Evolutionary conservation across 2,797 vertebrate species (phyloP).

Genomic region (Xiphophorus birchmanni): DNA sequence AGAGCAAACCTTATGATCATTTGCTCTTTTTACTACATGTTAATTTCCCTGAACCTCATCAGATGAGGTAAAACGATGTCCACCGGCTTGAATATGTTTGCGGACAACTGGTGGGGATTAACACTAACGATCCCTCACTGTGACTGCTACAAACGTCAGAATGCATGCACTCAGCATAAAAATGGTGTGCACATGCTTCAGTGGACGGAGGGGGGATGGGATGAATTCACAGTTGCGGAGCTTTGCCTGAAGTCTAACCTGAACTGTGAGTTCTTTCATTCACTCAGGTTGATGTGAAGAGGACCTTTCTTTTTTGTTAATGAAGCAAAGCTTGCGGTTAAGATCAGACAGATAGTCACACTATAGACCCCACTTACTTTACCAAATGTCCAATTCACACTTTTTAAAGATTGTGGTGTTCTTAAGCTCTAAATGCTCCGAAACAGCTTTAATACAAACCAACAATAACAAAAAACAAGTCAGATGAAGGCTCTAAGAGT

Average conservation of each 20-base stretch:
- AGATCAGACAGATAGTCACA: not conserved
- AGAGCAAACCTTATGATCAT: not conserved
- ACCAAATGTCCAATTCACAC: not conserved
- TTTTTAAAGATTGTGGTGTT: not conserved
- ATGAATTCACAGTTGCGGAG: constrained; percentile 26
- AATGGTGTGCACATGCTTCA: constrained; percentile 42
- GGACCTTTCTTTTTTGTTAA: not conserved
- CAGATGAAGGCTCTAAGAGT: not conserved
- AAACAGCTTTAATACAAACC: not conserved
- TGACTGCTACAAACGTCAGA: constrained; percentile 56
- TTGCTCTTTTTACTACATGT: constrained; percentile 11
- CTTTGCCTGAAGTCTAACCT: constrained; percentile 30
- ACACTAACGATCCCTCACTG: constrained; percentile 25
- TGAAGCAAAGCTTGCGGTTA: not conserved
- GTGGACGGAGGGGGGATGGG: constrained; percentile 36
- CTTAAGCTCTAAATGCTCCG: not conserved
- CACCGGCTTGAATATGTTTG: constrained; percentile 21
- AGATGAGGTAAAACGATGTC: constrained; percentile 44
- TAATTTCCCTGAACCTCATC: constrained; percentile 19
- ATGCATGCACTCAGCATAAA: constrained; percentile 68
- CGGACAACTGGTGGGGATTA: constrained; percentile 42
- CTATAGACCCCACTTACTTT: not conserved
- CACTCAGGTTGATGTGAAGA: not conserved
- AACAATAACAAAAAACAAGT: not conserved
- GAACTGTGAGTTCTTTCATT: constrained; percentile 14